Evolutionary conservation across 1,140 invertebrate genomes (phyloP).

Genomic region (Drosophila neocordata): DNA sequence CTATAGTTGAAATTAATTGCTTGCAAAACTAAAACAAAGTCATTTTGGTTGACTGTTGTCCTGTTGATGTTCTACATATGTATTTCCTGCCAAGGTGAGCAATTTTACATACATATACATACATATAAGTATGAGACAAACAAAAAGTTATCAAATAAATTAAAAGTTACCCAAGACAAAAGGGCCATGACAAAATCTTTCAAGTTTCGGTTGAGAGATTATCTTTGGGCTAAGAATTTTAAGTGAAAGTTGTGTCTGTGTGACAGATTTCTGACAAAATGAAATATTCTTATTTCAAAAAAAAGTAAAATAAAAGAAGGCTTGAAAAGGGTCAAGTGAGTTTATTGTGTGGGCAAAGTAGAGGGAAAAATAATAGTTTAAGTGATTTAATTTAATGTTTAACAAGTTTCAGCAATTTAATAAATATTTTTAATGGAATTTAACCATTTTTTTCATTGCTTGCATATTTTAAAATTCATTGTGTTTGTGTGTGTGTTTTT

Average conservation of each 20-base stretch:
- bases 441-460: neutral
- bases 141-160: slow-evolving; percentile 64
- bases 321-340: slow-evolving; percentile 7
- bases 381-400: slow-evolving; percentile 2
- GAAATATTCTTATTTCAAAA: neutral
- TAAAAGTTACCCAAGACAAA: slow-evolving; percentile 43
- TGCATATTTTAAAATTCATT: neutral
- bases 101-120: slow-evolving; percentile 31
- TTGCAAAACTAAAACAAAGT: slow-evolving; percentile 59
- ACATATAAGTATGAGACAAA: slow-evolving; percentile 21
- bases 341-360: neutral
- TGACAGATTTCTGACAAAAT: slow-evolving; percentile 8
- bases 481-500: neutral
- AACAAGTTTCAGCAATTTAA: neutral
- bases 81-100: slow-evolving; percentile 41
- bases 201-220: slow-evolving; percentile 38
- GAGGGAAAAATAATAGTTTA: neutral
- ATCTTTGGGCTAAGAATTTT: slow-evolving; percentile 11
- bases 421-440: neutral
- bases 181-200: slow-evolving; percentile 47
- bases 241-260: slow-evolving; percentile 7
- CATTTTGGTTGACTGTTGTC: slow-evolving; percentile 21
- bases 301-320: neutral
- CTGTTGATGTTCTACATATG: neutral
- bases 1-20: slow-evolving; percentile 69